Evolutionary conservation across 2,888 invertebrate genomes (phyloP).

Genomic region (Deilephila porcellus): DNA sequence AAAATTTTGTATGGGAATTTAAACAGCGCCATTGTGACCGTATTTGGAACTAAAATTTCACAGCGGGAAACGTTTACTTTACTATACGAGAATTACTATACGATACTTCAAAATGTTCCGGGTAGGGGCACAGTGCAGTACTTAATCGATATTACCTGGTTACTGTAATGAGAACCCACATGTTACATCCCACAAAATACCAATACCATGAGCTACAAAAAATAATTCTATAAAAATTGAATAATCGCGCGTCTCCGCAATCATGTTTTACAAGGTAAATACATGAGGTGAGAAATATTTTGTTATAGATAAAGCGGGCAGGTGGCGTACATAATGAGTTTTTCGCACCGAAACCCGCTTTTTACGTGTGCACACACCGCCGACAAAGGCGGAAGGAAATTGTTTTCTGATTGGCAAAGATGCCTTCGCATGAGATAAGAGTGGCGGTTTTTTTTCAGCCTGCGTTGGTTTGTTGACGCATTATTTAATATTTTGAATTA

Average conservation of each 20-base stretch:
- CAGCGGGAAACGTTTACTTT: too few relatives aligned
- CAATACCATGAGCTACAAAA: too few relatives aligned
- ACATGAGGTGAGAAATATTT: conserved; percentile 27
- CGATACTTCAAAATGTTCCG: too few relatives aligned
- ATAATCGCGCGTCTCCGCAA: not conserved
- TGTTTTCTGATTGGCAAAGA: conserved; percentile 55
- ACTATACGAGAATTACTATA: too few relatives aligned
- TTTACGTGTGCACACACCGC: conserved; percentile 27
- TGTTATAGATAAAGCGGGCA: conserved; percentile 21
- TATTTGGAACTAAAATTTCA: too few relatives aligned
- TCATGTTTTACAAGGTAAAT: conserved; percentile 24
- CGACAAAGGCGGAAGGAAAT: conserved; percentile 43
- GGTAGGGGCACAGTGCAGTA: too few relatives aligned
- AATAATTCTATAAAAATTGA: not conserved
- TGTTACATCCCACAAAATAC: too few relatives aligned
- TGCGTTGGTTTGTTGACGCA: not conserved
- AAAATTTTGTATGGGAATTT: too few relatives aligned
- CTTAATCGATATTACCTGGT: too few relatives aligned
- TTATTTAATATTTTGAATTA: not conserved
- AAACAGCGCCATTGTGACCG: too few relatives aligned
- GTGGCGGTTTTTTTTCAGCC: not conserved
- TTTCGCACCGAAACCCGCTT: conserved; percentile 24
- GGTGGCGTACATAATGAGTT: conserved; percentile 26
- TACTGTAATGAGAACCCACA: too few relatives aligned
- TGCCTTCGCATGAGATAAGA: conserved; percentile 35